Conservation (phyloP, 2,888 invertebrate genomes). For the Lysandra bellargus region DNA sequence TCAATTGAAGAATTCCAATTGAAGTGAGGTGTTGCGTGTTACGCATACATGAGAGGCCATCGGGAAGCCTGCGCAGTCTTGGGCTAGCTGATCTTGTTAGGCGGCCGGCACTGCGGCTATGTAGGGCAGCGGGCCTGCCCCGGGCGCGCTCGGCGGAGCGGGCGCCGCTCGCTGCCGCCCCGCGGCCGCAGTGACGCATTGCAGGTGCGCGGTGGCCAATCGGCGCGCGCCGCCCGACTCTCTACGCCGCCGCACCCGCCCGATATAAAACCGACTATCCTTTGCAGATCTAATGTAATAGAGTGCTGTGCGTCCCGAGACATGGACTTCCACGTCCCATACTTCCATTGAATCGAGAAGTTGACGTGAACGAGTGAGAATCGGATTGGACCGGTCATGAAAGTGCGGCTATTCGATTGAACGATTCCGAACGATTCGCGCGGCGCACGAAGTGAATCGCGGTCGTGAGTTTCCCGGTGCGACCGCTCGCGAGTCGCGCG, state of each 20-base stretch:
- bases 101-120: slow-evolving; percentile 56
- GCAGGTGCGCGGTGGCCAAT: slow-evolving; percentile 92
- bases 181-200: slow-evolving; percentile 86
- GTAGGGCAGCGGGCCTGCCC: slow-evolving; percentile 57
- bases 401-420: slow-evolving; percentile 70
- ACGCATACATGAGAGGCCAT: slow-evolving; percentile 39
- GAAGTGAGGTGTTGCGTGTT: slow-evolving; percentile 28
- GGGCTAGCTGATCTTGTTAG: slow-evolving; percentile 47
- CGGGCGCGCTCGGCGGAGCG: slow-evolving; percentile 51
- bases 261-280: slow-evolving; percentile 83
- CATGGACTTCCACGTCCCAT: slow-evolving; percentile 74
- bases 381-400: slow-evolving; percentile 66
- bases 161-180: slow-evolving; percentile 48
- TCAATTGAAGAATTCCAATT: background rate
- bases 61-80: slow-evolving; percentile 49
- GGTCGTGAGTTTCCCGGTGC: slow-evolving; percentile 73
- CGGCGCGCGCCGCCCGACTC: slow-evolving; percentile 85
- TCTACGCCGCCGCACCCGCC: slow-evolving; percentile 88
- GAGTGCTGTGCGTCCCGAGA: slow-evolving; percentile 76
- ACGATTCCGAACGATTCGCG: slow-evolving; percentile 73
- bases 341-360: slow-evolving; percentile 49
- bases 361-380: slow-evolving; percentile 56
- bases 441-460: slow-evolving; percentile 71
- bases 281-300: slow-evolving; percentile 83
- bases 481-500: slow-evolving; percentile 78